Percentiles rank a stretch among this genome's conserved stretches.
These are phyloP conservation scores for Rhinichthys klamathensis DNA, from an alignment of 2,113 vertebrate species.

Conservation along the genomic window DNA sequence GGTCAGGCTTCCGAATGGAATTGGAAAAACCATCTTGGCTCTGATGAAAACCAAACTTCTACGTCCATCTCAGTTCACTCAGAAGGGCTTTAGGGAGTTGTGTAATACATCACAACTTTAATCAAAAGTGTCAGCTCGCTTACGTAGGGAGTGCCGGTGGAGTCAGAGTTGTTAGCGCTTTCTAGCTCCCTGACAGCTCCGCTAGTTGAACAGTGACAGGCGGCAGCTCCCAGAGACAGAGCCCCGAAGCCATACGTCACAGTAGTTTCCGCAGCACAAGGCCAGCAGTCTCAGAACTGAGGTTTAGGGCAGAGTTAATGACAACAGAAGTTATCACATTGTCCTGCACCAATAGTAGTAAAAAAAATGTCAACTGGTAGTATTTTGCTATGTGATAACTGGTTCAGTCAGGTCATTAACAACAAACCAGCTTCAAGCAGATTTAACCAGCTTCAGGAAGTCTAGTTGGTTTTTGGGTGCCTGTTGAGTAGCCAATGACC, in stretches of 20 bases:
- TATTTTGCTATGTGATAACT: neutral
- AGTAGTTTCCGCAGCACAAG: constrained; percentile 3
- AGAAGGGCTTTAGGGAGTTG: neutral
- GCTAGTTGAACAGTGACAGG: constrained; percentile 25
- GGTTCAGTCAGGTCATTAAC: neutral
- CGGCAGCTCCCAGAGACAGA: constrained; percentile 25
- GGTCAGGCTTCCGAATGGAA: constrained; percentile 17
- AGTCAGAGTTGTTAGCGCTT: constrained; percentile 27
- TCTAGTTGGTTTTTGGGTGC: neutral
- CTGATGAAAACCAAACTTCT: constrained; percentile 21
- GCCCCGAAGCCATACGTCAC: neutral
- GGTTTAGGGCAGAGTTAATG: neutral
- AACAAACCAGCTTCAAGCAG: neutral
- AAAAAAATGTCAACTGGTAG: neutral
- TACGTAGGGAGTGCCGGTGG: neutral
- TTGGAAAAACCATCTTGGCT: constrained; percentile 22
- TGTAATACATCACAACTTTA: constrained; percentile 32
- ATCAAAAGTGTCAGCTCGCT: constrained; percentile 5
- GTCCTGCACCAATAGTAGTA: neutral
- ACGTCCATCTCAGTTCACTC: neutral
- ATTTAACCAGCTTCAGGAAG: constrained; percentile 13
- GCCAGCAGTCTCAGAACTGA: neutral
- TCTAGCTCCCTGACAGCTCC: constrained; percentile 17
- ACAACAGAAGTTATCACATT: neutral
- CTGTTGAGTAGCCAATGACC: neutral